phyloP scores from a whole-genome alignment of 2,888 invertebrate species.

The Gymnosoma rotundatum region DNA sequence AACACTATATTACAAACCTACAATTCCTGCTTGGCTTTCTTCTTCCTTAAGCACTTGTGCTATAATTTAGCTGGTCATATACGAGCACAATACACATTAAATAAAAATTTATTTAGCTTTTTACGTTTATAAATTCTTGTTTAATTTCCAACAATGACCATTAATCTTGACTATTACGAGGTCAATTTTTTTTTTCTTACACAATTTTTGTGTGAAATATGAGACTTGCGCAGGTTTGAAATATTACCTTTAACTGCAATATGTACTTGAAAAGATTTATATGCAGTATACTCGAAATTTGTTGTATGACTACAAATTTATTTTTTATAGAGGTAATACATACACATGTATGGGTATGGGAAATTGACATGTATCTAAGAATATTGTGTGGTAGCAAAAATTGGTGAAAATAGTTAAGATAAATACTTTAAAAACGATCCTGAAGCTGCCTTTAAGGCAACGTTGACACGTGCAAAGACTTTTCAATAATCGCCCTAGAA shows the following conservation, averaged over 20 bases:
- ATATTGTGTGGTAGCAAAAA: conserved; percentile 10
- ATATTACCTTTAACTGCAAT: conserved; percentile 63
- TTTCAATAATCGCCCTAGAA: no score
- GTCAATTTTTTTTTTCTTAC: conserved; percentile 53
- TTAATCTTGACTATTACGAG: conserved; percentile 70
- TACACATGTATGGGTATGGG: conserved; percentile 5
- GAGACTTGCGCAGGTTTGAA: conserved; percentile 62
- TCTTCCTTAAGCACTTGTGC: conserved; percentile 11
- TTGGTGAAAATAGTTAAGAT: not conserved
- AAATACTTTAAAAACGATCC: no score
- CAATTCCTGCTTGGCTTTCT: conserved; percentile 19
- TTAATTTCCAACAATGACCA: conserved; percentile 67
- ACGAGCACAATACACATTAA: conserved; percentile 34
- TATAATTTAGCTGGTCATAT: conserved; percentile 4
- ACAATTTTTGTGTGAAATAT: conserved; percentile 61
- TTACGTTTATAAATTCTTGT: conserved; percentile 66
- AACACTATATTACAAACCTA: not conserved
- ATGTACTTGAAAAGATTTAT: conserved; percentile 58
- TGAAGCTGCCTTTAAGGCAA: no score
- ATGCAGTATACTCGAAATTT: conserved; percentile 40
- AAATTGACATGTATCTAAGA: not conserved
- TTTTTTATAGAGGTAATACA: conserved; percentile 1
- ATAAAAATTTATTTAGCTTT: conserved; percentile 63
- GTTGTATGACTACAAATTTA: conserved; percentile 29
- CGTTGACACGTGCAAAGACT: no score